These are phyloP conservation scores for Eutolmus rufibarbis DNA, from an alignment of 2,888 invertebrate species.

Conservation along the genomic window DNA sequence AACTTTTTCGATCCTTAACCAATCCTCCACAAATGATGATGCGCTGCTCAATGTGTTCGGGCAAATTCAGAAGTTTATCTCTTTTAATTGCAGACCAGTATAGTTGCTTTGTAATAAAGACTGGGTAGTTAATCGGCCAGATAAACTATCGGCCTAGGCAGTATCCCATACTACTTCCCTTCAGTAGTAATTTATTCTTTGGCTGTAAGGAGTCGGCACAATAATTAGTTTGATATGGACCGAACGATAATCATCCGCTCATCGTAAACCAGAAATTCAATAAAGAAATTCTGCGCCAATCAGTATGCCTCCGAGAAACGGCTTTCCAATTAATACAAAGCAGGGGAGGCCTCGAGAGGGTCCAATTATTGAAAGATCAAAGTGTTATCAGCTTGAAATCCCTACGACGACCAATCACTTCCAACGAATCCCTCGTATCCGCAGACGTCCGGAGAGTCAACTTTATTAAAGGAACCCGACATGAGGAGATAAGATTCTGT, in stretches of 20 bases:
- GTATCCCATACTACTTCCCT: not conserved
- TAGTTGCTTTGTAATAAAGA: not conserved
- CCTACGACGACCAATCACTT: not conserved
- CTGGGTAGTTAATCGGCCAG: not conserved
- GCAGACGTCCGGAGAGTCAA: slow-evolving; percentile 11
- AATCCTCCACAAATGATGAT: not conserved
- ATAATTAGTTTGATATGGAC: not conserved
- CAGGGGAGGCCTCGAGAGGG: not conserved
- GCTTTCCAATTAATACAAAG: slow-evolving; percentile 7
- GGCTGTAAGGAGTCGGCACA: not conserved
- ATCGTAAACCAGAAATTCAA: not conserved
- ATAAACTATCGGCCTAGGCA: not conserved
- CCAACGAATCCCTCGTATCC: not conserved
- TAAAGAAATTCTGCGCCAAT: slow-evolving; percentile 29
- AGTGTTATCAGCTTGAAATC: slow-evolving; percentile 17
- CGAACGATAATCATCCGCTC: not conserved
- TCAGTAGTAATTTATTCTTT: not conserved
- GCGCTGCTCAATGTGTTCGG: not conserved
- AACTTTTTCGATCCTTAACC: not conserved
- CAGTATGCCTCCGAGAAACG: not conserved
- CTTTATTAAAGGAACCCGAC: slow-evolving; percentile 15
- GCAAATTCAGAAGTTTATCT: not conserved
- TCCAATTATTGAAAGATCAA: slow-evolving; percentile 36
- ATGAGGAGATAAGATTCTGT: slow-evolving; percentile 36
- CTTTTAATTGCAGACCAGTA: not conserved